phyloP scores from a whole-genome alignment of 2,888 invertebrate species.

The Chloroclysta siterata region DNA sequence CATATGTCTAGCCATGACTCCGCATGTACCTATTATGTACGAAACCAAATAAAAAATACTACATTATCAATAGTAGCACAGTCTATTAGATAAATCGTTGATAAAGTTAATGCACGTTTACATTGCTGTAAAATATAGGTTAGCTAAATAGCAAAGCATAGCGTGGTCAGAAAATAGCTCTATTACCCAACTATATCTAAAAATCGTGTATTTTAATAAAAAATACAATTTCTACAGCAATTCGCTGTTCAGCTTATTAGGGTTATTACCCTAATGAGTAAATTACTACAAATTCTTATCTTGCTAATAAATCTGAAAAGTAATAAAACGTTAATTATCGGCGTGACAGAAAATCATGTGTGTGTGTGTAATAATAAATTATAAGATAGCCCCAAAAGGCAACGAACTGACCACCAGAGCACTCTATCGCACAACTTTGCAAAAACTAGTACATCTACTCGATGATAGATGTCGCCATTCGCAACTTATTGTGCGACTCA shows the following conservation, averaged over 20 bases:
- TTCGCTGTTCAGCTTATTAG: not conserved
- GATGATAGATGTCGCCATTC: conserved; percentile 51
- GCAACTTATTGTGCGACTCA: not conserved
- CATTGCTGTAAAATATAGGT: no score
- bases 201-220: no score
- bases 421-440: conserved; percentile 23
- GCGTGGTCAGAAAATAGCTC: no score
- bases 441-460: conserved; percentile 47
- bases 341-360: not conserved
- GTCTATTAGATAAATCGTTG: no score
- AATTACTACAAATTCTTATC: not conserved
- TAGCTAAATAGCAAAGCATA: no score
- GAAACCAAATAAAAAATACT: no score
- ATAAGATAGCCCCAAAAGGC: not conserved
- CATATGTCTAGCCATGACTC: no score
- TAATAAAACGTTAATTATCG: conserved; percentile 6
- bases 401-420: conserved; percentile 8
- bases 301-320: conserved; percentile 11
- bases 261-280: not conserved
- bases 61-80: no score
- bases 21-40: no score
- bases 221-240: not conserved
- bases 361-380: not conserved
- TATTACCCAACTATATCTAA: no score
- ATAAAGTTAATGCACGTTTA: no score